Percentiles rank a stretch among this genome's conserved stretches.
Evolutionary conservation across 2,113 vertebrate genomes (phyloP).

Genomic region (Bubo bubo): DNA sequence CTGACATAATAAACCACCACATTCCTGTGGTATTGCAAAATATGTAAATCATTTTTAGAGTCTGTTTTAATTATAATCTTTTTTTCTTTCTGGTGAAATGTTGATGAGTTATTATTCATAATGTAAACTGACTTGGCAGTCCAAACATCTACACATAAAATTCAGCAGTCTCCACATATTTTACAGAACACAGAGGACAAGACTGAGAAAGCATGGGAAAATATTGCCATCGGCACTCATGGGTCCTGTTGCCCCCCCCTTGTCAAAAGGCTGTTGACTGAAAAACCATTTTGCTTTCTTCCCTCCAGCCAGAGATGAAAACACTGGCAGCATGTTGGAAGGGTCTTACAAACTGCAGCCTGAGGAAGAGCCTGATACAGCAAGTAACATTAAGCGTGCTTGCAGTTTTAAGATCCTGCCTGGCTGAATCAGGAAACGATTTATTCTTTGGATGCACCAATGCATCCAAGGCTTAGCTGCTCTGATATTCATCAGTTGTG

Average conservation of each 20-base stretch:
- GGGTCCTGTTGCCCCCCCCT: background rate
- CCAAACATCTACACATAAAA: slow-evolving; percentile 1
- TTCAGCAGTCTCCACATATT: background rate
- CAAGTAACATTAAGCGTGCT: background rate
- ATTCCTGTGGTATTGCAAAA: slow-evolving; percentile 33
- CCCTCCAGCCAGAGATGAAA: background rate
- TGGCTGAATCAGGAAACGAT: background rate
- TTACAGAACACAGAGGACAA: background rate
- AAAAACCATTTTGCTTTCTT: background rate
- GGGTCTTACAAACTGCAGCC: background rate
- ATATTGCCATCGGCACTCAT: background rate
- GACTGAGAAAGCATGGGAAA: background rate
- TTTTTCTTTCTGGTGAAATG: background rate
- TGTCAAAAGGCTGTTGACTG: background rate
- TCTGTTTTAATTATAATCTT: background rate
- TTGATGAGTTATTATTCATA: background rate
- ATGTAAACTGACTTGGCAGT: background rate
- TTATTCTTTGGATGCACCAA: background rate
- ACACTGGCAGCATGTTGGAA: background rate
- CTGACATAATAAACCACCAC: slow-evolving; percentile 4
- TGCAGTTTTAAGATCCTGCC: background rate
- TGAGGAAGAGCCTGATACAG: background rate
- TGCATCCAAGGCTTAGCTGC: background rate
- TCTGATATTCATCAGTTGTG: background rate
- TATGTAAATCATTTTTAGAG: slow-evolving; percentile 26